Base-by-base conservation (phyloP, 1,140 invertebrate species). In the Ceratina calcarata region DNA sequence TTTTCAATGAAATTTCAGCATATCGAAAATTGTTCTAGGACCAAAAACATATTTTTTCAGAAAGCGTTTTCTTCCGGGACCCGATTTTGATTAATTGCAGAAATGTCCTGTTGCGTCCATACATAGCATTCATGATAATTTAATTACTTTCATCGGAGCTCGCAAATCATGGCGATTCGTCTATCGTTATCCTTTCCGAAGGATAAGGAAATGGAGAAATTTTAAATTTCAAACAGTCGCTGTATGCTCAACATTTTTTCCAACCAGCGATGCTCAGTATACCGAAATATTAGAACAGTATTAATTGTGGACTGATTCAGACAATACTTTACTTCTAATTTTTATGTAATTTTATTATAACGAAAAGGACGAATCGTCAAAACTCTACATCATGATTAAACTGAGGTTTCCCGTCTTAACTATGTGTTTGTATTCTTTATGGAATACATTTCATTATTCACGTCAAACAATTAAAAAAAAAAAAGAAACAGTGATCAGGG, bases 11-110 rank as follows among this genome's bases (percentile, higher is more conserved):
- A 70, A 57, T 77, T 55, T 16, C 27, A 61, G 37, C 82, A 81
- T 85, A 84, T 84, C 78, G 7, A 24, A 49, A 77, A 68, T 58
- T 49, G 22, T 55, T 69, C 58, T 73, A 76, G 78, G 83, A 85
- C 82, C 82, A 84, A 81, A 45, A 45, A 7, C 37, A 8, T 49
- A 66, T 84, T 81, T 81, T 27, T 84, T 83, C 45, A 58, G 57
- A 13, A 10, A 51, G 53, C 55, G 37, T 45, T 10, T 45, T 69
- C 37, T 32, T 2, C 12, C 53, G 27, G 22, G 53, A 64, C 3
- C 6, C 12, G 10, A 80, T 55, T 32, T 70, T 18, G 58, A 27
- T 55, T 70, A 70, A 62, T 57, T n/a, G 13, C 70, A 67, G 18
- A 53, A 64, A 60, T 37, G 27, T 75, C 45, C 27, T 62, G 57